Evolutionary conservation across 2,113 vertebrate species (phyloP).

Genomic region (Amphiprion percula): DNA sequence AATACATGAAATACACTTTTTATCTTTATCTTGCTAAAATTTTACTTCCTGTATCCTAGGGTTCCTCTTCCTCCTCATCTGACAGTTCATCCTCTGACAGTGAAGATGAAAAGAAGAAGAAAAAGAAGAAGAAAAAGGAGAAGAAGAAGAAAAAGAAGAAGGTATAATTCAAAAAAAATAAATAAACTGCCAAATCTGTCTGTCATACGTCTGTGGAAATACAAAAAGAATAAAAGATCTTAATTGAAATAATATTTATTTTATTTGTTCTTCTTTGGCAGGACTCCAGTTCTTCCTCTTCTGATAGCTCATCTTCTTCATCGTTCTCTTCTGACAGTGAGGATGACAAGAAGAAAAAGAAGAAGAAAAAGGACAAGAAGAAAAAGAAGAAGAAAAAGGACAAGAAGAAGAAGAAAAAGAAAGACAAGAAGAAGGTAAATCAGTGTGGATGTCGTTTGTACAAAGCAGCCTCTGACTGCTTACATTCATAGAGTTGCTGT

Average conservation of each 20-base stretch:
- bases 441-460: not conserved
- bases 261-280: conserved; percentile 12
- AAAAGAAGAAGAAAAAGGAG: conserved; percentile 60
- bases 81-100: conserved; percentile 72
- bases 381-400: conserved; percentile 42
- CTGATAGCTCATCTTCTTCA: conserved; percentile 61
- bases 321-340: conserved; percentile 71
- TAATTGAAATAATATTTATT: not conserved
- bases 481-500: not conserved
- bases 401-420: conserved; percentile 68
- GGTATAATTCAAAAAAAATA: conserved; percentile 11
- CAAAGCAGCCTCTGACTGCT: not conserved
- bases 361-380: conserved; percentile 63
- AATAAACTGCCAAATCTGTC: not conserved
- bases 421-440: conserved; percentile 65
- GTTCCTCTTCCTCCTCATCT: conserved; percentile 65
- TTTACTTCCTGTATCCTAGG: conserved; percentile 32
- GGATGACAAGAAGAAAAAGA: conserved; percentile 73
- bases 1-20: not conserved
- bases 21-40: not conserved
- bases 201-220: not conserved
- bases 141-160: conserved; percentile 13
- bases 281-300: conserved; percentile 72
- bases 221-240: not conserved
- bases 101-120: conserved; percentile 69